Percentiles rank a stretch among this genome's conserved stretches.
Conservation (phyloP, 2,888 invertebrate species). For the Dinocampus coccinellae region DNA sequence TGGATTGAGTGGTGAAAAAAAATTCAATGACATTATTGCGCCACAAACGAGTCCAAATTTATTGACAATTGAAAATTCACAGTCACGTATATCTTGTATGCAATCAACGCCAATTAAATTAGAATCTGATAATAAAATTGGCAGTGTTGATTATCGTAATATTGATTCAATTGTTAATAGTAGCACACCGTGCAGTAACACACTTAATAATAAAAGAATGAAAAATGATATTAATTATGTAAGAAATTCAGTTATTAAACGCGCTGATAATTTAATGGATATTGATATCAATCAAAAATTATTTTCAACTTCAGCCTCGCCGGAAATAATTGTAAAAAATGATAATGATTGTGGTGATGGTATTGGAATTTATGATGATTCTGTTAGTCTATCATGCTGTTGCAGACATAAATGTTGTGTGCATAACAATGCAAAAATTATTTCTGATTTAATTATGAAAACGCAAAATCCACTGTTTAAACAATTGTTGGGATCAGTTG, state of each 20-base stretch:
- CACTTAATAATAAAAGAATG: conserved; percentile 56
- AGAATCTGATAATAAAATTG: conserved; percentile 50
- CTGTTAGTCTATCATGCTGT: conserved; percentile 54
- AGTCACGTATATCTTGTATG: conserved; percentile 44
- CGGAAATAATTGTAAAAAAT: not conserved
- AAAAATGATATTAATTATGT: conserved; percentile 58
- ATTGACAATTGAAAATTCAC: conserved; percentile 50
- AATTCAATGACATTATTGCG: conserved; percentile 36
- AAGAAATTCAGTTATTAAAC: conserved; percentile 65
- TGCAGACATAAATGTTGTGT: conserved; percentile 65
- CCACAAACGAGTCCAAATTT: conserved; percentile 55
- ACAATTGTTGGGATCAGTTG: conserved; percentile 61
- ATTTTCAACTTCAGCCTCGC: not conserved
- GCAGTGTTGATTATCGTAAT: conserved; percentile 64
- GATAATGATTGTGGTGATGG: not conserved
- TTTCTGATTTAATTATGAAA: conserved; percentile 65
- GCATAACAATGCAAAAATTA: conserved; percentile 63
- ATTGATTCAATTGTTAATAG: conserved; percentile 67
- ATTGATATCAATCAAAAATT: conserved; percentile 50
- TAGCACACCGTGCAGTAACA: conserved; percentile 60
- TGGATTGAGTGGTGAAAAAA: conserved; percentile 15
- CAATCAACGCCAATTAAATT: conserved; percentile 67
- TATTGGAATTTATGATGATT: conserved; percentile 36
- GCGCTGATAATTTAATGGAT: conserved; percentile 61
- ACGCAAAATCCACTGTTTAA: conserved; percentile 63